Percentiles rank a stretch among this genome's conserved stretches.
phyloP scores from a whole-genome alignment of 1,140 invertebrate genomes.

The Eueides isabella region DNA sequence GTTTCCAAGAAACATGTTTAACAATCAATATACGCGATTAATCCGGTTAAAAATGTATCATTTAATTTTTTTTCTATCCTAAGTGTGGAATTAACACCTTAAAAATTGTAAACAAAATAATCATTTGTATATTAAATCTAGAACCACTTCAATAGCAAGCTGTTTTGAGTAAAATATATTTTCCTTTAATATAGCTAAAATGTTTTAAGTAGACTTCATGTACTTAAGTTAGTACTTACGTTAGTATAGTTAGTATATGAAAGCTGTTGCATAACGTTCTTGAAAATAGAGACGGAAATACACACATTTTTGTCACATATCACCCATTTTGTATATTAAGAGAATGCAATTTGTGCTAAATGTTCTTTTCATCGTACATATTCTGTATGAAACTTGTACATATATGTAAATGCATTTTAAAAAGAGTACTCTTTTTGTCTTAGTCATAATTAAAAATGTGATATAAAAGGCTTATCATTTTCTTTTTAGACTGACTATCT shows the following conservation, averaged over 20 bases:
- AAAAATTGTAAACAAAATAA: too few species aligned
- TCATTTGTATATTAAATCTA: too few species aligned
- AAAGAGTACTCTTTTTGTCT: constrained; percentile 10
- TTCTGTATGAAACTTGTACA: constrained; percentile 3
- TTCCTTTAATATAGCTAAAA: neutral
- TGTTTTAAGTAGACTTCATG: neutral
- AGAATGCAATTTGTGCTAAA: constrained; percentile 17
- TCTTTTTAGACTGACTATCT: neutral
- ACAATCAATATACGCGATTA: too few species aligned
- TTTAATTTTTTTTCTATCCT: too few species aligned
- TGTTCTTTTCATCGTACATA: constrained; percentile 4
- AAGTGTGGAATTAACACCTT: too few species aligned
- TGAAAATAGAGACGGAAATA: neutral
- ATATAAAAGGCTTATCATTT: neutral
- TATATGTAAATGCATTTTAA: constrained; percentile 15
- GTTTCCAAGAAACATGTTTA: too few species aligned
- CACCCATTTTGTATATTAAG: constrained; percentile 15
- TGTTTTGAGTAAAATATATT: too few species aligned
- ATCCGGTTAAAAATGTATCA: too few species aligned
- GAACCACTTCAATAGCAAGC: too few species aligned
- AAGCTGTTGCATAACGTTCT: neutral
- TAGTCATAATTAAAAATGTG: neutral
- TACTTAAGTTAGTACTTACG: too few species aligned
- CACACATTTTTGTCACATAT: neutral
- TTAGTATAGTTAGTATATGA: neutral